Percentiles rank a stretch among this genome's conserved stretches.
Conservation (phyloP, 2,113 vertebrate species). For the Laterallus jamaicensis region DNA sequence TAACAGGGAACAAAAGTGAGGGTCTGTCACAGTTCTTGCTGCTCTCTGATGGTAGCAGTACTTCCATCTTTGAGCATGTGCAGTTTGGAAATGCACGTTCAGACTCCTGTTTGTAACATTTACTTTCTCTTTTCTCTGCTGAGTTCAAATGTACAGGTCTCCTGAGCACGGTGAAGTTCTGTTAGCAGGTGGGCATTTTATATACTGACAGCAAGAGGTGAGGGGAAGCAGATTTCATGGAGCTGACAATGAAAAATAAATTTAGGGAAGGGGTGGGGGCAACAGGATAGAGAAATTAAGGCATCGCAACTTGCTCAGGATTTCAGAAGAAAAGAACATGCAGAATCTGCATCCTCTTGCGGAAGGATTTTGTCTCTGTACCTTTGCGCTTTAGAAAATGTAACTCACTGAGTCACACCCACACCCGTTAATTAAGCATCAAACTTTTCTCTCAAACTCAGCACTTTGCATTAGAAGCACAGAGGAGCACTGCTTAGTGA, state of each 20-base stretch:
- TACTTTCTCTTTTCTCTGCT: neutral
- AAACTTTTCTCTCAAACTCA: neutral
- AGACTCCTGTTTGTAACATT: neutral
- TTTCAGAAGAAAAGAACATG: neutral
- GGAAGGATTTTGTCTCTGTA: neutral
- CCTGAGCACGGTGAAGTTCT: neutral
- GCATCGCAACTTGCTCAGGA: neutral
- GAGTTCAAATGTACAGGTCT: neutral
- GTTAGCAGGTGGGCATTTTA: neutral
- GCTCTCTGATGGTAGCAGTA: neutral
- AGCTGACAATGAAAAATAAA: neutral
- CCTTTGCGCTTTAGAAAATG: neutral
- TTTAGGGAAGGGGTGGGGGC: accelerated
- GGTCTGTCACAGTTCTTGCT: neutral
- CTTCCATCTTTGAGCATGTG: accelerated
- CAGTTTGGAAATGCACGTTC: neutral
- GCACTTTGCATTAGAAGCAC: neutral
- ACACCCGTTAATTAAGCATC: neutral
- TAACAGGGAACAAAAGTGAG: neutral
- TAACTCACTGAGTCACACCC: neutral
- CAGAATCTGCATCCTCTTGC: accelerated
- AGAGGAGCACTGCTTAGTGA: accelerated
- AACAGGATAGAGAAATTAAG: neutral
- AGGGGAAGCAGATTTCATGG: accelerated
- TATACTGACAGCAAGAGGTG: neutral